Evolutionary conservation across 1,140 invertebrate species (phyloP).

Genomic region (Tyrophagus putrescentiae): DNA sequence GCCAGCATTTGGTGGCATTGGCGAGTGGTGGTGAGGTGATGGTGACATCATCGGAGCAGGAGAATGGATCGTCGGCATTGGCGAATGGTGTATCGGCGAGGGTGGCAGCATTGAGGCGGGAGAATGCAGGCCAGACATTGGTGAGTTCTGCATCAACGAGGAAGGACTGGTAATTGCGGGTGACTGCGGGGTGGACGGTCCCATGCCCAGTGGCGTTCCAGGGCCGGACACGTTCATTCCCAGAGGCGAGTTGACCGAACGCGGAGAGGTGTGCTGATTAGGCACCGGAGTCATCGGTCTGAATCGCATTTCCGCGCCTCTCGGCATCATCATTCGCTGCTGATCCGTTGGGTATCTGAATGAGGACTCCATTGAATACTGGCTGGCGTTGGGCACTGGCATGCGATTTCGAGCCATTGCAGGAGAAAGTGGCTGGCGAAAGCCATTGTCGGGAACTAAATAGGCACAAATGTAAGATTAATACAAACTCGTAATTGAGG

Average conservation of each 20-base stretch:
- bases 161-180: constrained; percentile 19
- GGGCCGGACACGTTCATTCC: neutral
- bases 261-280: constrained; percentile 3
- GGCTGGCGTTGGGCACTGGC: neutral
- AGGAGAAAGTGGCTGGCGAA: constrained; percentile 23
- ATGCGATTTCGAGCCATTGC: constrained; percentile 6
- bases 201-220: neutral
- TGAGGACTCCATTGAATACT: neutral
- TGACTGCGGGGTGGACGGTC: constrained; percentile 12
- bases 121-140: neutral
- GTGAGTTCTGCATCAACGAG: constrained; percentile 10
- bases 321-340: neutral
- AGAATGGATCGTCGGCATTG: too few species aligned
- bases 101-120: constrained; percentile 19
- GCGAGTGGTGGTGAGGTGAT: too few species aligned
- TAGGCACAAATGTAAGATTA: too few species aligned
- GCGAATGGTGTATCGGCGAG: constrained; percentile 18
- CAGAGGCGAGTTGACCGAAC: constrained; percentile 1
- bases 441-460: constrained; percentile 28
- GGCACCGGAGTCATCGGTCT: neutral
- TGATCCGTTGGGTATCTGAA: constrained; percentile 5
- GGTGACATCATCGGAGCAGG: too few species aligned
- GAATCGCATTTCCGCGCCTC: neutral
- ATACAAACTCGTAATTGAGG: neutral
- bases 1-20: too few species aligned